Evolutionary conservation across 2,888 invertebrate species (phyloP).

Genomic region (Leucoma salicis): DNA sequence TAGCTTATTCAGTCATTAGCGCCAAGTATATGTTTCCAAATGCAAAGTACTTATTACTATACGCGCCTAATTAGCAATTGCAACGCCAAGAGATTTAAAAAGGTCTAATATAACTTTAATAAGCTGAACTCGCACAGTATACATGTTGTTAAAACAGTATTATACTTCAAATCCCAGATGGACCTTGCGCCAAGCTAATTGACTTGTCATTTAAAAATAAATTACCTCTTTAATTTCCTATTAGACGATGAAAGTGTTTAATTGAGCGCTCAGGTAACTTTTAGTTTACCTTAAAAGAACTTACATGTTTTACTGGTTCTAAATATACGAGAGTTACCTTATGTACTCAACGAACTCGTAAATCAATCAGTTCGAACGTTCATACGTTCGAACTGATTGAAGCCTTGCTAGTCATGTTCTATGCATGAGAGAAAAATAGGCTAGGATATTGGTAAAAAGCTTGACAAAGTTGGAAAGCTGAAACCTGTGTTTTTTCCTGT

Average conservation of each 20-base stretch:
- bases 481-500: neutral
- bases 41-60: too few relatives aligned
- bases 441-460: neutral
- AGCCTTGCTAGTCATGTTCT: neutral
- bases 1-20: too few relatives aligned
- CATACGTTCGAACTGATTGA: slow-evolving; percentile 20
- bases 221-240: slow-evolving; percentile 23
- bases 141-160: too few relatives aligned
- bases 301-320: slow-evolving; percentile 25
- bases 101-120: too few relatives aligned
- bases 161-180: too few relatives aligned
- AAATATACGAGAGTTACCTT: slow-evolving; percentile 19
- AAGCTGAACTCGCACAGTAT: too few relatives aligned
- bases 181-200: slow-evolving; percentile 33
- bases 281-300: slow-evolving; percentile 44
- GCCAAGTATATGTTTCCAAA: too few relatives aligned
- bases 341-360: slow-evolving; percentile 23
- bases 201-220: slow-evolving; percentile 28
- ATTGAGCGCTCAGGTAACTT: slow-evolving; percentile 40
- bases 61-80: too few relatives aligned
- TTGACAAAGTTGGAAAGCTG: neutral
- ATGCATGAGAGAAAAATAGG: neutral
- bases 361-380: slow-evolving; percentile 42
- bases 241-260: slow-evolving; percentile 51
- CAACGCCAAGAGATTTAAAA: too few relatives aligned